Evolutionary conservation across 2,797 vertebrate genomes (phyloP).

Genomic region (Pangasius sanitwongsei): DNA sequence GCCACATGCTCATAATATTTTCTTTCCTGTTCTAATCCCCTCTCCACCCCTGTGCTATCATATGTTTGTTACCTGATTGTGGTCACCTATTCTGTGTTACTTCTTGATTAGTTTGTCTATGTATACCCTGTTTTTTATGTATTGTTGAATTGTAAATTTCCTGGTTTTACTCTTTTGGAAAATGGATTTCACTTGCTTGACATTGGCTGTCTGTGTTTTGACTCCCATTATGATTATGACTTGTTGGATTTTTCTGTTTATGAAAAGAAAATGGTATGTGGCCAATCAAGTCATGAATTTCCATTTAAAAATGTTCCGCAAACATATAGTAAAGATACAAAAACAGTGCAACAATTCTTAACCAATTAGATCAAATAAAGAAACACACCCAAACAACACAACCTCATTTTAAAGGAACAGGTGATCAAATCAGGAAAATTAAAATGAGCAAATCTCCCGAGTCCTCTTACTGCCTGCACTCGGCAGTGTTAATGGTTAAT

Average conservation of each 20-base stretch:
- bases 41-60: background rate
- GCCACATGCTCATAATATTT: background rate
- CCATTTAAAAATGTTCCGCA: background rate
- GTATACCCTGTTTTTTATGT: background rate
- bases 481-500: slow-evolving; percentile 12
- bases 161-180: background rate
- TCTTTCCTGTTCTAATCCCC: background rate
- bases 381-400: background rate
- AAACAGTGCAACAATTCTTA: background rate
- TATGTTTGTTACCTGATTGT: background rate
- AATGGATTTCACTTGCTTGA: background rate
- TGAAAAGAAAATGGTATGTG: background rate
- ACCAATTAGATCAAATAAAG: background rate
- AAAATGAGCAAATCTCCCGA: background rate
- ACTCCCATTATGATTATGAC: background rate
- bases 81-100: background rate
- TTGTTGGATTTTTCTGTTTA: background rate
- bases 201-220: background rate
- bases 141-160: background rate
- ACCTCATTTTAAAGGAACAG: background rate
- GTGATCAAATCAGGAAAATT: background rate
- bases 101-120: background rate
- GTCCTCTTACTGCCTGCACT: background rate
- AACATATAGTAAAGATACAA: background rate
- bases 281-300: background rate